These are phyloP conservation scores for Stenotaenia linearis DNA, from an alignment of 2,888 invertebrate genomes.

Conservation along the genomic window DNA sequence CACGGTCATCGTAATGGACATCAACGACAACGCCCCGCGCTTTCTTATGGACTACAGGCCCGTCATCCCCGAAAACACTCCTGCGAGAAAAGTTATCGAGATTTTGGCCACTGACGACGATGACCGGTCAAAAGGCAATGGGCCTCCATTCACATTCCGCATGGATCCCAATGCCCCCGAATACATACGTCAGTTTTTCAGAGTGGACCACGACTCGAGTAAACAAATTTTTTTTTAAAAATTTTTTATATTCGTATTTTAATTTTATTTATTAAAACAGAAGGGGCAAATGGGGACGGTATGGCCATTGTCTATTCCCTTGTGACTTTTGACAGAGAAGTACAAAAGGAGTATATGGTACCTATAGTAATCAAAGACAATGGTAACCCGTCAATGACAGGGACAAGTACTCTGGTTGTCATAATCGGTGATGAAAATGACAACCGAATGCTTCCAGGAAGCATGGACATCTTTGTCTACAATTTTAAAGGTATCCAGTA, in stretches of 20 bases:
- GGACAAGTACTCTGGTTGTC: slow-evolving; percentile 90
- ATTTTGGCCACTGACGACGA: slow-evolving; percentile 90
- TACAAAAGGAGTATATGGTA: slow-evolving; percentile 91
- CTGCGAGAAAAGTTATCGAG: slow-evolving; percentile 85
- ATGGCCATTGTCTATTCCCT: slow-evolving; percentile 95
- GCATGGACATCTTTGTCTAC: slow-evolving; percentile 92
- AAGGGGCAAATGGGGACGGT: slow-evolving; percentile 94
- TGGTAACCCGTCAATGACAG: slow-evolving; percentile 92
- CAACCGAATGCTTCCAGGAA: slow-evolving; percentile 96
- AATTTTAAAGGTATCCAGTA: slow-evolving; percentile 64
- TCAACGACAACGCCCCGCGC: slow-evolving; percentile 90
- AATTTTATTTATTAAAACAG: slow-evolving; percentile 49
- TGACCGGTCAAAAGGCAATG: slow-evolving; percentile 87
- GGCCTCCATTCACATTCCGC: slow-evolving; percentile 92
- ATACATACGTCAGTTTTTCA: slow-evolving; percentile 86
- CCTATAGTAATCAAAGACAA: slow-evolving; percentile 97
- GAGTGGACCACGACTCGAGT: slow-evolving; percentile 95
- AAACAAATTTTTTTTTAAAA: slow-evolving; percentile 45
- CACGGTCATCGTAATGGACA: slow-evolving; percentile 90
- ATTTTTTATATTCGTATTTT: neutral
- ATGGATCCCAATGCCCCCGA: slow-evolving; percentile 91
- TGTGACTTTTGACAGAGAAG: slow-evolving; percentile 88
- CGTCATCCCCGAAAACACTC: slow-evolving; percentile 85
- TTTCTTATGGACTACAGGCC: slow-evolving; percentile 82
- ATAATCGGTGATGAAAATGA: slow-evolving; percentile 98